These are phyloP conservation scores for Lordiphosa stackelbergi DNA, from an alignment of 1,140 invertebrate species.

Conservation along the genomic window DNA sequence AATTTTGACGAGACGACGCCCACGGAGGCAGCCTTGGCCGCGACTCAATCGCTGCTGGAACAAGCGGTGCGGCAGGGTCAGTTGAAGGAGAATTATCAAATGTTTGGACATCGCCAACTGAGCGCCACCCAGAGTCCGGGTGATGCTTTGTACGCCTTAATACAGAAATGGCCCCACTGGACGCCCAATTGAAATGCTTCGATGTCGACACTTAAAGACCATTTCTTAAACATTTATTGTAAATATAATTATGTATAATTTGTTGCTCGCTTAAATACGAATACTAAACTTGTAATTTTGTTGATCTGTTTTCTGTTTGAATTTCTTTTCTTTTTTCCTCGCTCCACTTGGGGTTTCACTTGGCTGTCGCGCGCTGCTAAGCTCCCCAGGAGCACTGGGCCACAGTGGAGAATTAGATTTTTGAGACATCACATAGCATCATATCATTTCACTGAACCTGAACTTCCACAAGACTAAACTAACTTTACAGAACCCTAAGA, in stretches of 20 bases:
- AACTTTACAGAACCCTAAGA: conserved; percentile 66
- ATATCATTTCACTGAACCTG: conserved; percentile 53
- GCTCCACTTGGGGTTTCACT: conserved; percentile 29
- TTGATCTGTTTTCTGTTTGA: conserved; percentile 59
- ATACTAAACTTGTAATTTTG: conserved; percentile 81
- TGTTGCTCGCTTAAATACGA: conserved; percentile 75
- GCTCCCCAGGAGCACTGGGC: conserved; percentile 68
- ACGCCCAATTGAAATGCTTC: conserved; percentile 21
- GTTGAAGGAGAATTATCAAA: conserved; percentile 79
- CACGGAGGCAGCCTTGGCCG: conserved; percentile 78
- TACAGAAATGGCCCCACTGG: conserved; percentile 81
- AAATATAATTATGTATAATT: conserved; percentile 76
- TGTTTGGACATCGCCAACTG: conserved; percentile 82
- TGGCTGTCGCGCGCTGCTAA: conserved; percentile 21
- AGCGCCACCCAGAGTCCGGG: conserved; percentile 82
- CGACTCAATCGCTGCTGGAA: conserved; percentile 79
- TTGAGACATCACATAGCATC: conserved; percentile 72
- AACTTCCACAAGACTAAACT: conserved; percentile 61
- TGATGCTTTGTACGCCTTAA: conserved; percentile 78
- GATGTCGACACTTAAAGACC: conserved; percentile 73
- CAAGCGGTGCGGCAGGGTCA: conserved; percentile 79
- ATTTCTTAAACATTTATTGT: conserved; percentile 74
- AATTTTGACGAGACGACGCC: conserved; percentile 77
- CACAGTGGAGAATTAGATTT: conserved; percentile 57
- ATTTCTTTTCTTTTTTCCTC: conserved; percentile 26